phyloP scores from a whole-genome alignment of 2,113 vertebrate genomes.

The Malurus melanocephalus region DNA sequence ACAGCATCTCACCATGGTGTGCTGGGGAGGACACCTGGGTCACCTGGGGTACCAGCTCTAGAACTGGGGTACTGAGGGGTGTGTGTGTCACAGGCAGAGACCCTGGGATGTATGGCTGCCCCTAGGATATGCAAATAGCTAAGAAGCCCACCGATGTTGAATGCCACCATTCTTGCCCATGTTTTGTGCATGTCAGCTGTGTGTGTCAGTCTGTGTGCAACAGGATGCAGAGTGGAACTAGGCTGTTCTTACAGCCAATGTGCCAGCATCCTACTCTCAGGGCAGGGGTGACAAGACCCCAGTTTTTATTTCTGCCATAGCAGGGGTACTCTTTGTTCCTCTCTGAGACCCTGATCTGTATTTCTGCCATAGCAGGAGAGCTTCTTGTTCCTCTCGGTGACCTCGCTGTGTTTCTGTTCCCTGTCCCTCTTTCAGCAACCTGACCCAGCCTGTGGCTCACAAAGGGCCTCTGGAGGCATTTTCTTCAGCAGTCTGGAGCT shows the following conservation, averaged over 20 bases:
- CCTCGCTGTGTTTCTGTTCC: background rate
- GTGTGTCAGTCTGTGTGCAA: rapidly evolving
- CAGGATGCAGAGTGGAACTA: background rate
- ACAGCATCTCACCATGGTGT: background rate
- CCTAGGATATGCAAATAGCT: background rate
- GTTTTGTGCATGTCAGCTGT: rapidly evolving
- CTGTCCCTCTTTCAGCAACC: background rate
- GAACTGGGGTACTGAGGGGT: background rate
- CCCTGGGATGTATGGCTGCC: background rate
- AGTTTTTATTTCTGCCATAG: background rate
- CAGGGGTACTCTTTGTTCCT: background rate
- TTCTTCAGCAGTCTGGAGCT: background rate
- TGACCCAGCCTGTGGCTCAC: background rate
- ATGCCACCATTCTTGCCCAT: rapidly evolving
- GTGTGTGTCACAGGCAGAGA: background rate
- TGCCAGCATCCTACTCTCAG: rapidly evolving
- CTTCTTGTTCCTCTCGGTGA: background rate
- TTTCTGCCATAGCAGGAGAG: background rate
- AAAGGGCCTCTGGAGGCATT: background rate
- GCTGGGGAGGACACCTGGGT: background rate
- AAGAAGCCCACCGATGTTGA: background rate
- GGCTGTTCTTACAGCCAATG: background rate
- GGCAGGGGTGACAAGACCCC: background rate
- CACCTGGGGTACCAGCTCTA: background rate
- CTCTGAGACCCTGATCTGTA: background rate